Base-by-base conservation (phyloP, 2,888 invertebrate genomes). In the Agrochola lychnidis region DNA sequence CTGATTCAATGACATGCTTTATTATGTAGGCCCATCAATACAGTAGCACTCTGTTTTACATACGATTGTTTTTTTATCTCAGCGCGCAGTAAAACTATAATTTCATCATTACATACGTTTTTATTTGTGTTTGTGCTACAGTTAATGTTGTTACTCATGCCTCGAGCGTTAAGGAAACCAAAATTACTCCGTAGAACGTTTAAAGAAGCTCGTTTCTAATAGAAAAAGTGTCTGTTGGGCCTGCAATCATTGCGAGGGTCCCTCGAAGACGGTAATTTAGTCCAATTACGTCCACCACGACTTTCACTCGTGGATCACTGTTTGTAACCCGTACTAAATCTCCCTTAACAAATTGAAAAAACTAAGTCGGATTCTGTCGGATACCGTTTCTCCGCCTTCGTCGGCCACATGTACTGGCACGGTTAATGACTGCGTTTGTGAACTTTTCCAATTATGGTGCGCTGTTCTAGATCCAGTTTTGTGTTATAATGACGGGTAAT, bases 251-350 rank as follows among this genome's bases (percentile, higher is more conserved):
- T 83, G 74, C 80, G 72, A 86, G 86, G 86, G 88, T 88, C 88
- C 89, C 89, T 88, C 82, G 75, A 85, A 89, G 83, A 87, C 87
- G 79, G 89, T 92, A 92, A 93, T 93, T 92, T 90, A 86, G 88
- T 89, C 86, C 91, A 92, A 93, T 92, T 93, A 93, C 85, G 85
- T 84, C 85, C 80, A 85, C 80, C 79, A 82, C 81, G 84, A 89
- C 92, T 92, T 93, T 93, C 92, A 90, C 92, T 90, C 75, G 85
- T 81, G 70, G 78, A 77, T 82, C 83, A 80, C 79, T 83, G 85
- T 86, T 88, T 87, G 85, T 88, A 84, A 75, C 86, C 82, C 78
- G 81, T 76, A 87, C 84, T 89, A 88, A 90, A 90, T 90, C 86
- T 87, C 74, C 86, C 81, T 81, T 86, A 83, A 85, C 86, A 83